Base-by-base conservation (phyloP, 2,113 vertebrate genomes). In the Channa argus region DNA sequence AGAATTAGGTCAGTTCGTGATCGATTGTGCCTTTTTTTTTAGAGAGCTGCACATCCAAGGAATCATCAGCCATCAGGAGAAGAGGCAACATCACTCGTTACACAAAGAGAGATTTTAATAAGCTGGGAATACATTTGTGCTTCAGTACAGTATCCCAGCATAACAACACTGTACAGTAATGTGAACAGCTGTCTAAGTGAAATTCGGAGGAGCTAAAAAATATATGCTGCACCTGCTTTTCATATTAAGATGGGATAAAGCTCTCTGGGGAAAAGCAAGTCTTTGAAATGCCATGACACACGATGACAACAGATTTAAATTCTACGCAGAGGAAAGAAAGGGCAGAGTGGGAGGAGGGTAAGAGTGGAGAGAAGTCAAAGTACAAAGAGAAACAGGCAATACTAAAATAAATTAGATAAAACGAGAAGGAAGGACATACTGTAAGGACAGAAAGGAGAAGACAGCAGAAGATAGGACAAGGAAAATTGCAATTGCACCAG, bases 1-100 rank as follows among this genome's bases (percentile, higher is more conserved):
- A 82, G 59, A 87, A 87, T 55, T 80, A 71, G 85, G 85, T 88
- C 88, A 88, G 73, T 55, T 79, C 3, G 43, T 13, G 64, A 72
- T 75, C 14, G 53, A 46, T 64, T 76, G 72, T 38, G 44, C 79
- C 64, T 24, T 24, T 24, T n/a, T 77, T 62, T 85, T 64, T 45
- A 52, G 44, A 65, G 46, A 72, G 77, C 49, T 15, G 47, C 64
- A 77, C 47, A 55, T 86, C 63, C 58, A 54, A 74, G 63, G 34
- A 67, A 45, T 53, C 62, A 71, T 46, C 59, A 73, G 59, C 52
- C 7, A 45, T 59, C 66, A 60, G 46, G 11, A 51, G 60, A 41
- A 37, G 15, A 54, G 53, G 62, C 54, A n/a, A 60, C 63, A 58
- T 53, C 54, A 72, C 46, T 73, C 38, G 9, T 5, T 37, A 11